Evolutionary conservation across 2,113 vertebrate genomes (phyloP).

Genomic region (Anarrhichthys ocellatus): DNA sequence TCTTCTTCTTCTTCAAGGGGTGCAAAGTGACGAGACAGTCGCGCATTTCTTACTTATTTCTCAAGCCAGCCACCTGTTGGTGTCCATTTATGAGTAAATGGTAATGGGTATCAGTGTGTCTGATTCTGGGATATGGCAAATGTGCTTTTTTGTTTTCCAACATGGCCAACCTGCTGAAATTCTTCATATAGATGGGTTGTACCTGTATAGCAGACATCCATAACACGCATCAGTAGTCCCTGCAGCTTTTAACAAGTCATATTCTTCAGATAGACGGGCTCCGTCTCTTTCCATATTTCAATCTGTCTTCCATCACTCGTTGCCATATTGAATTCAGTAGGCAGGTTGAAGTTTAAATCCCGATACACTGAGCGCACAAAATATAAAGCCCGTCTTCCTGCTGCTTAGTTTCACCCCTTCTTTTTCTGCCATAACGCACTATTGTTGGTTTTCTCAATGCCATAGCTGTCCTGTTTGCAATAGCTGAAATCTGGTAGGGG

Average conservation of each 20-base stretch:
- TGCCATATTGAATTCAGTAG: slow-evolving; percentile 57
- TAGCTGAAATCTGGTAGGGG: slow-evolving; percentile 18
- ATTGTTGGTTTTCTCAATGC: slow-evolving; percentile 14
- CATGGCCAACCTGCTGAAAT: slow-evolving; percentile 36
- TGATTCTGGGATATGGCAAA: slow-evolving; percentile 14
- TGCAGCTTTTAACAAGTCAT: slow-evolving; percentile 52
- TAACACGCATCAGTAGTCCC: slow-evolving; percentile 64
- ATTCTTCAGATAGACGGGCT: slow-evolving; percentile 54
- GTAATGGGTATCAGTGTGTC: slow-evolving; percentile 35
- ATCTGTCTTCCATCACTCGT: slow-evolving; percentile 57
- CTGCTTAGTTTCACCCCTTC: not conserved
- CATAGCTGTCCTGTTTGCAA: not conserved
- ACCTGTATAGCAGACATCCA: slow-evolving; percentile 55
- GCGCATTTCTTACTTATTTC: slow-evolving; percentile 24
- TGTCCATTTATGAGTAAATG: slow-evolving; percentile 5
- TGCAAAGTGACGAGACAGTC: slow-evolving; percentile 44
- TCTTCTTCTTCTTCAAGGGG: slow-evolving; percentile 17
- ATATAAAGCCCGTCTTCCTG: slow-evolving; percentile 21
- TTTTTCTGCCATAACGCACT: not conserved
- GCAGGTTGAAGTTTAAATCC: slow-evolving; percentile 63
- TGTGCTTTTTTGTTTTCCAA: slow-evolving; percentile 7
- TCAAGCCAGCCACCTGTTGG: slow-evolving; percentile 34
- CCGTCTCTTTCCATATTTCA: slow-evolving; percentile 65
- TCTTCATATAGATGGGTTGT: slow-evolving; percentile 16
- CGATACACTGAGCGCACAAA: slow-evolving; percentile 23